Base-by-base conservation (phyloP, 2,888 invertebrate genomes). In the Drosophila nr. perissopoda region DNA sequence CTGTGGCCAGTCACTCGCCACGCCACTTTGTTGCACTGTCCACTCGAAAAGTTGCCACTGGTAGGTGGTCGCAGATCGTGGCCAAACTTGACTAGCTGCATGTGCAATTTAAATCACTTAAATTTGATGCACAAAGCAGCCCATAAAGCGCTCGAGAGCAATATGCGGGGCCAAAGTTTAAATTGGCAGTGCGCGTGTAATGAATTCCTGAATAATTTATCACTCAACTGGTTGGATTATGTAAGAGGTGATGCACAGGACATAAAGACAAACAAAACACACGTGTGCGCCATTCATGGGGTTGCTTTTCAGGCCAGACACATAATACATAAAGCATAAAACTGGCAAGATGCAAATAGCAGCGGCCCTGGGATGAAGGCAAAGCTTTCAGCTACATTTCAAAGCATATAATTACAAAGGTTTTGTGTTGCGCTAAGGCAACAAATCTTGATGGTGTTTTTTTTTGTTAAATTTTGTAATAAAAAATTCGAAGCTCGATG, bases 171-270 rank as follows among this genome's bases (percentile, higher is more conserved):
- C 25, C 52, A 60, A 73, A 61, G 63, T 69, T 78, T 51, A 76
- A 72, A 79, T 74, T 76, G 71, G 63, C 56, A 51, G 51, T 45
- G 77, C 69, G 76, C 81, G 77, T 78, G 76, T 87, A 89, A 87
- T 87, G 89, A 89, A 78, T 83, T 74, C 73, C 52, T 87, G 69
- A 84, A 87, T 89, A 76, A 86, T 89, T 87, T 76, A 87, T 75
- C 57, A 84, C 66, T 31, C 51, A 57, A 69, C 69, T 67, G 69
- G 53, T 54, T 66, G 58, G 64, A 34, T n/a, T 64, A 33, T 29
- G 64, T 36, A 62, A 63, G 59, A 59, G 59, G 38, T 52, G 53
- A 74, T 64, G 54, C 33, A 51, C 11, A 52, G 52, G 64, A 48
- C 57, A 64, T 60, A 34, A 72, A 57, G 65, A 42, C 65, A 68